phyloP scores from a whole-genome alignment of 1,140 invertebrate genomes.

The Phymastichus coffea region DNA sequence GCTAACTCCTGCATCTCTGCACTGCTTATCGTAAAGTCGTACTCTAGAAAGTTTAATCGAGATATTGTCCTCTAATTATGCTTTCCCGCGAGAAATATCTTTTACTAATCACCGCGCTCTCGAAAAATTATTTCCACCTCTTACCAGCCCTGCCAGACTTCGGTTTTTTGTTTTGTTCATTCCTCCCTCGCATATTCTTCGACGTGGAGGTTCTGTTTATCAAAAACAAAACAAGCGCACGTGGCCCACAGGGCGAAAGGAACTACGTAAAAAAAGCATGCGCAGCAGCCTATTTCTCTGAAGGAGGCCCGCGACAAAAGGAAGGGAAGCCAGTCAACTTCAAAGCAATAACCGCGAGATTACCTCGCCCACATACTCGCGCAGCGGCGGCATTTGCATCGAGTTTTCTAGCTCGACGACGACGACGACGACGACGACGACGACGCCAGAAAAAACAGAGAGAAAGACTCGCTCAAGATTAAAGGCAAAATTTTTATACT shows the following conservation, averaged over 20 bases:
- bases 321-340: slow-evolving; percentile 19
- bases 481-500: slow-evolving; percentile 4
- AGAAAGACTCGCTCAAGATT: neutral
- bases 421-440: neutral
- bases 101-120: slow-evolving; percentile 5
- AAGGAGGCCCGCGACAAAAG: slow-evolving; percentile 17
- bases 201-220: slow-evolving; percentile 23
- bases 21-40: too few relatives aligned
- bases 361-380: neutral
- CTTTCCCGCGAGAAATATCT: neutral
- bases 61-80: too few relatives aligned
- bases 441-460: too few relatives aligned
- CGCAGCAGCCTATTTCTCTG: neutral
- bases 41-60: too few relatives aligned
- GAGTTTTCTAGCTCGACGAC: neutral
- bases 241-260: slow-evolving; percentile 14
- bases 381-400: neutral
- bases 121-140: too few relatives aligned
- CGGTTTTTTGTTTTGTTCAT: too few relatives aligned
- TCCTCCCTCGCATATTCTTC: neutral
- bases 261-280: slow-evolving; percentile 8
- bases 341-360: slow-evolving; percentile 26
- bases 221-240: slow-evolving; percentile 11
- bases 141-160: too few relatives aligned
- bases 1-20: too few relatives aligned